A percentile compares a stretch with the other conserved stretches of the same genome.
Conservation (phyloP, 2,113 vertebrate species). For the Motacilla tschutschensis region DNA sequence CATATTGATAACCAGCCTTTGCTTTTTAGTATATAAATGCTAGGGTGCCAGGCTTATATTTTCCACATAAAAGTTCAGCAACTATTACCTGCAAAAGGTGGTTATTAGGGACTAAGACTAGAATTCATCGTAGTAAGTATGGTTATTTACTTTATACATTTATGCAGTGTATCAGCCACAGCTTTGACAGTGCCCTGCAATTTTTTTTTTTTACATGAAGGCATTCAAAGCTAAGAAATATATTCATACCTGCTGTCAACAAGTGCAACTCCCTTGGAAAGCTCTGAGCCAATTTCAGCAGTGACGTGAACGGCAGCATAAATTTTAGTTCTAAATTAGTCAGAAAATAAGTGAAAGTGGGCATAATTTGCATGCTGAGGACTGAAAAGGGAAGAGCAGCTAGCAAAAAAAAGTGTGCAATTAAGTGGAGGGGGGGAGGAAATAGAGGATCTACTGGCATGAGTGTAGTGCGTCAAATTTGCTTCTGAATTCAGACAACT, state of each 20-base stretch:
- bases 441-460: slow-evolving; percentile 1
- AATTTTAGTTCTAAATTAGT: slow-evolving; percentile 64
- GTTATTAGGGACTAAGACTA: slow-evolving; percentile 65
- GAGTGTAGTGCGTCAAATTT: slow-evolving; percentile 7
- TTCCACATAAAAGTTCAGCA: slow-evolving; percentile 61
- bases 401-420: slow-evolving; percentile 26
- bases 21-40: slow-evolving; percentile 49
- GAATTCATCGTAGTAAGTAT: slow-evolving; percentile 62
- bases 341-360: slow-evolving; percentile 57
- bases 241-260: slow-evolving; percentile 69
- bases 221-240: slow-evolving; percentile 64
- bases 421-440: neutral
- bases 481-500: slow-evolving; percentile 55
- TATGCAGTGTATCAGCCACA: slow-evolving; percentile 66
- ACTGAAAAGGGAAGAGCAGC: slow-evolving; percentile 23
- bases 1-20: slow-evolving; percentile 47
- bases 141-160: slow-evolving; percentile 69
- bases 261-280: slow-evolving; percentile 66
- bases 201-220: slow-evolving; percentile 58
- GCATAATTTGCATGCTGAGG: slow-evolving; percentile 60
- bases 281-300: slow-evolving; percentile 62
- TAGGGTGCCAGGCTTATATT: slow-evolving; percentile 54
- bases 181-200: slow-evolving; percentile 64
- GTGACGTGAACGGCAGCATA: slow-evolving; percentile 56
- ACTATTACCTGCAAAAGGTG: slow-evolving; percentile 56